Base-by-base conservation (phyloP, 2,888 invertebrate genomes). In the Pammene fasciana region DNA sequence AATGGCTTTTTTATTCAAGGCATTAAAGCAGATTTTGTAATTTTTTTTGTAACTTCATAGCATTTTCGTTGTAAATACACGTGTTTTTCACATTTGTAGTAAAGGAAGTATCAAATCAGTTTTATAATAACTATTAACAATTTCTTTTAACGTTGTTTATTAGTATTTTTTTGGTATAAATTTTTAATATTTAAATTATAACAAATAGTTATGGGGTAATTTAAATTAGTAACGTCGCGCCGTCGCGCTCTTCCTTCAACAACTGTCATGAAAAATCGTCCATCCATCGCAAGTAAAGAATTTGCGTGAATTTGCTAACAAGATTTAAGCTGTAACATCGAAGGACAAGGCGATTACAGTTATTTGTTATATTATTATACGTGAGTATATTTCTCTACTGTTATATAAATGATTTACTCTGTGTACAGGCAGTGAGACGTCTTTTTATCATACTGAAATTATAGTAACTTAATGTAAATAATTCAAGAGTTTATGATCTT, bases 231-330 rank as follows among this genome's bases (percentile, higher is more conserved):
- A 11, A 55, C 50, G 11, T 18, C 26, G 26, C 26, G 26, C 48
- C 48, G 10, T 14, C 26, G 18, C 64, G 4, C 38, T 26, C 64
- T 43, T 36, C 45, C 34, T 55, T 60, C 26, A 55, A 54, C 38
- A 70, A 65, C 70, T 70, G 70, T 70, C 70, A 70, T 11, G 50
- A 70, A 67, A 65, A 70, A 70, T 70, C 65, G 70, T 70, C 65
- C 65, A 70, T 70, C 68, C 55, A 46, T 62, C 68, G 70, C 54
- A 59, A 59, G 65, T 65, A 48, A 52, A 65, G 60, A 70, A 70
- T 70, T 70, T 70, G 70, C 65, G 70, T 65, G 60, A 70, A 70
- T 65, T 70, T 70, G 70, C 43, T 70, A 70, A 46, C 65, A 60
- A 70, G 70, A 70, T 70, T 65, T 36, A 65, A 48, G 10, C 34